Base-by-base conservation (phyloP, 2,888 invertebrate genomes). In the Tholera decimalis region DNA sequence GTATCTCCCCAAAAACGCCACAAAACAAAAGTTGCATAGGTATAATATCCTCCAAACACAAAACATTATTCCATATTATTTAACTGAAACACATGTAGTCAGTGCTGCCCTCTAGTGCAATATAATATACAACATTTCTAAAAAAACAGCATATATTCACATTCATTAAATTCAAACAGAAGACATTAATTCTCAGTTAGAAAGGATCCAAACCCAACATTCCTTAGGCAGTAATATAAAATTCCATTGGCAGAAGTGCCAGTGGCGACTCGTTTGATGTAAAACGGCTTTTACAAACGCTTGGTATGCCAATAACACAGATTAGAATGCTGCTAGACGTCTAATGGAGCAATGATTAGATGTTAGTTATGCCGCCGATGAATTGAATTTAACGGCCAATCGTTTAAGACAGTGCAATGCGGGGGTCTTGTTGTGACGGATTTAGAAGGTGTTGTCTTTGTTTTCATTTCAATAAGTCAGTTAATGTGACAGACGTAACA, bases 201-300 rank as follows among this genome's bases (percentile, higher is more conserved):
- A 71, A 56, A 57, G 44, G 53, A 77, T 77, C 77, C 50, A 59
- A 74, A 76, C 60, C 72, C 51, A 11, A n/a, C 77, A 64, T 76
- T 73, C 72, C 46, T 71, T 76, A 76, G 72, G 77, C 73, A 59
- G 56, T 73, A 73, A 73, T 76, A 76, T 73, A 68, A 73, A 76
- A 76, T 76, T 73, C 76, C 68, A 58, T 64, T 71, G 72, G 64
- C 53, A 61, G 73, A 57, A 73, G 63, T 66, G 60, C 78, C 60
- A 61, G 51, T 76, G 68, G 73, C 41, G 30, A 65, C 64, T 64
- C 73, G 49, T 57, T 60, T 77, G 74, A 77, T 76, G 63, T 77
- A 65, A 67, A 77, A 68, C 51, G 49, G 33, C 37, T 78, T 41
- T 51, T 39, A 68, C 68, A 35, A 61, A 56, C 47, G 74, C 61